phyloP scores from a whole-genome alignment of 2,888 invertebrate genomes.

The Ephialtes manifestator region DNA sequence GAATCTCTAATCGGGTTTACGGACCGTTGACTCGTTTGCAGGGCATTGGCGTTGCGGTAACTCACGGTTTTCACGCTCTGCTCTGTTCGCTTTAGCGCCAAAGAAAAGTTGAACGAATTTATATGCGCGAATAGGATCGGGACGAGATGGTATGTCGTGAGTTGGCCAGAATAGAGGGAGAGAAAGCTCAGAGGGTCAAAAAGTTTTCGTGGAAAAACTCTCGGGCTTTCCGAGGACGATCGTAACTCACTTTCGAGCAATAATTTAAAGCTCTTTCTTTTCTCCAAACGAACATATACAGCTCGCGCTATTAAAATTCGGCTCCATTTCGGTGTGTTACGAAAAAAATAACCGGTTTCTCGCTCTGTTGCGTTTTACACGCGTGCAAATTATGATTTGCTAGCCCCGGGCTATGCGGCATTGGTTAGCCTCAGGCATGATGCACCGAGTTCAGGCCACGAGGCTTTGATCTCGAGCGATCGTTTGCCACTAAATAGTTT shows the following conservation, averaged over 20 bases:
- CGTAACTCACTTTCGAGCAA: constrained; percentile 58
- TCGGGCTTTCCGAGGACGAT: constrained; percentile 27
- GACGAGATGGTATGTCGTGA: constrained; percentile 8
- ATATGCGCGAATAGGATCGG: constrained; percentile 58
- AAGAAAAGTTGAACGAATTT: constrained; percentile 71
- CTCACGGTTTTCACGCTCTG: constrained; percentile 53
- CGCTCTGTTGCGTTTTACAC: constrained; percentile 9
- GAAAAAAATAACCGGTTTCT: constrained; percentile 50
- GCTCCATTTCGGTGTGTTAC: background rate
- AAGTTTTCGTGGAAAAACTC: constrained; percentile 46
- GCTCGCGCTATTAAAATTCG: constrained; percentile 41
- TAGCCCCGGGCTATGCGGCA: background rate
- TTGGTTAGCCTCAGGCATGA: background rate
- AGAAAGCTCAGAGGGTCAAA: constrained; percentile 34
- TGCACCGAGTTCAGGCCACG: constrained; percentile 13
- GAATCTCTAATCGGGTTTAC: constrained; percentile 81
- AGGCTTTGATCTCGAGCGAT: constrained; percentile 34
- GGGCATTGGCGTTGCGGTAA: constrained; percentile 27
- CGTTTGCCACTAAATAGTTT: constrained; percentile 48
- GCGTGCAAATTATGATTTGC: constrained; percentile 58
- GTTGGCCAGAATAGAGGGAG: constrained; percentile 1
- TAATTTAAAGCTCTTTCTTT: constrained; percentile 47
- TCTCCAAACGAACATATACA: constrained; percentile 10
- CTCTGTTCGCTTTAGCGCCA: constrained; percentile 38
- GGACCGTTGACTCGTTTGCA: constrained; percentile 76